Evolutionary conservation across 2,113 vertebrate genomes (phyloP).

Genomic region (Syngnathus floridae): DNA sequence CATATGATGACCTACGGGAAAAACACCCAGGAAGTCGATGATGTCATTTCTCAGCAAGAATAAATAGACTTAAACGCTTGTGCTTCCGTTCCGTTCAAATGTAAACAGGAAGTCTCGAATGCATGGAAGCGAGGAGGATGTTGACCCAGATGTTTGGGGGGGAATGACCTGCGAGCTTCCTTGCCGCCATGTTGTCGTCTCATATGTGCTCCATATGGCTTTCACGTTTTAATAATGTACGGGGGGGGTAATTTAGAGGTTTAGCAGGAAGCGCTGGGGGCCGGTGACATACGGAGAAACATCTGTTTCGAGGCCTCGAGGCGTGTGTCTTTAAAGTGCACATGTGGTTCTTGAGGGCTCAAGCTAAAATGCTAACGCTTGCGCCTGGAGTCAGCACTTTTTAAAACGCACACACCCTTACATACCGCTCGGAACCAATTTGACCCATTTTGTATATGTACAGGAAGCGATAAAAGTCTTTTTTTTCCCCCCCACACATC

Average conservation of each 20-base stretch:
- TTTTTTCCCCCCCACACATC: too few species aligned
- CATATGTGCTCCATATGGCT: not conserved
- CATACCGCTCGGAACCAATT: not conserved
- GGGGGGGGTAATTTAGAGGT: too few species aligned
- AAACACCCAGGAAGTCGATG: not conserved
- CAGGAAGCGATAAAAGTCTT: too few species aligned
- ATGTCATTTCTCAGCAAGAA: not conserved
- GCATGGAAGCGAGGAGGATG: not conserved
- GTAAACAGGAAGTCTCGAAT: not conserved
- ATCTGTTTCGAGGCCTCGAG: conserved; percentile 54
- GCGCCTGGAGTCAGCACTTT: conserved; percentile 11
- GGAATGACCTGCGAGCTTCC: not conserved
- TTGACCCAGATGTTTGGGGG: not conserved
- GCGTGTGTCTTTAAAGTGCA: conserved; percentile 21
- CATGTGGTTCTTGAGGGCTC: conserved; percentile 21
- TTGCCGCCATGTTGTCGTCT: not conserved
- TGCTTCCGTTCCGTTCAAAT: not conserved
- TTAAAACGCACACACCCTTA: not conserved
- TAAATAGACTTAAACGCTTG: not conserved
- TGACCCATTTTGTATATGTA: not conserved
- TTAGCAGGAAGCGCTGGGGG: conserved; percentile 54
- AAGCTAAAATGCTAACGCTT: conserved; percentile 2
- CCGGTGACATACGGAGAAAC: conserved; percentile 58
- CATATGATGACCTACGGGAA: not conserved
- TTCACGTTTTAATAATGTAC: not conserved